A percentile compares a stretch with the other conserved stretches of the same genome.
These are phyloP conservation scores for Trachymyrmex septentrionalis DNA, from an alignment of 1,140 invertebrate genomes.

Conservation along the genomic window DNA sequence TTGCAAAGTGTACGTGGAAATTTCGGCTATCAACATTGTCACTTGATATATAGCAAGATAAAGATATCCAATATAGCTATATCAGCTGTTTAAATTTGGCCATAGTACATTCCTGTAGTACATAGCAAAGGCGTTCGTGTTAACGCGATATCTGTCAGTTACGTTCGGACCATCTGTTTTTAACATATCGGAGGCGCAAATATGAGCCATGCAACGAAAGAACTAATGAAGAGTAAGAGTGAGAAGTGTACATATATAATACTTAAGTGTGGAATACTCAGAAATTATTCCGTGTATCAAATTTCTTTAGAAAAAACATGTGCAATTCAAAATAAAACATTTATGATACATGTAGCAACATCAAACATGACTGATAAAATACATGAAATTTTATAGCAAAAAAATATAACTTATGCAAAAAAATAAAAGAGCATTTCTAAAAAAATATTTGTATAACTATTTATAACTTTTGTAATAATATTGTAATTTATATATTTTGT, in stretches of 20 bases:
- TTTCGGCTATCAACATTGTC: constrained; percentile 26
- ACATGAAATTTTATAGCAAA: constrained; percentile 18
- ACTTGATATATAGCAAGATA: constrained; percentile 21
- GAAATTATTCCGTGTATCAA: not conserved
- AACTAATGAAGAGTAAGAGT: constrained; percentile 74
- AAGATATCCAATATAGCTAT: constrained; percentile 64
- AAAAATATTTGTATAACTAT: not conserved
- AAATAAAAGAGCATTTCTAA: not conserved
- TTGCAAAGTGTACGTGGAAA: not conserved
- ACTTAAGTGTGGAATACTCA: not conserved
- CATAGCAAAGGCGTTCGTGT: constrained; percentile 53
- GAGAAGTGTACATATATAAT: constrained; percentile 18
- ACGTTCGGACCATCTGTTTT: constrained; percentile 61
- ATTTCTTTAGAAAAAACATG: not conserved
- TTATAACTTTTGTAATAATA: not conserved
- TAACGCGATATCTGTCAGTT: constrained; percentile 67
- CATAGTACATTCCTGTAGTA: constrained; percentile 72
- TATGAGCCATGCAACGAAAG: constrained; percentile 65
- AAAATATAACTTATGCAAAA: not conserved
- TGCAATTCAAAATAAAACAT: not conserved
- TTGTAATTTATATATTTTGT: not conserved
- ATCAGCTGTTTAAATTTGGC: constrained; percentile 78
- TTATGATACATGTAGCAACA: not conserved
- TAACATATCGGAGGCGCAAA: constrained; percentile 27
- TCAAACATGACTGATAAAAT: not conserved